Conservation (phyloP, 2,113 vertebrate genomes). For the Heloderma charlesbogerti region DNA sequence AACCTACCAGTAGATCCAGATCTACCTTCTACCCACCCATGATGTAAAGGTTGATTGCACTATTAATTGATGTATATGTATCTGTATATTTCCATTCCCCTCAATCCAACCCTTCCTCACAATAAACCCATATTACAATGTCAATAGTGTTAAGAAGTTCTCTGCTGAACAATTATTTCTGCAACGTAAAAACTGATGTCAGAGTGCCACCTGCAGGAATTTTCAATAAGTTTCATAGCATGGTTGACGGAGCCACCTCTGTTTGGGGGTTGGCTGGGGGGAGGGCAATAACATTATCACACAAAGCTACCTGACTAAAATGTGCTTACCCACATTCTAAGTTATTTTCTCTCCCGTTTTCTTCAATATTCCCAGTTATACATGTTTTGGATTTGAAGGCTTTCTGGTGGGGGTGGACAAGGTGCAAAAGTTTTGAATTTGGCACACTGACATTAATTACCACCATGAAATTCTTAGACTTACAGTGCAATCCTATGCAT, state of each 20-base stretch:
- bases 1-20: not conserved
- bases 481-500: not conserved
- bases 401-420: not conserved
- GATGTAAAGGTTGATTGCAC: not conserved
- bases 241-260: not conserved
- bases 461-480: not conserved
- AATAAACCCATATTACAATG: fast-evolving
- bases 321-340: not conserved
- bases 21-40: not conserved
- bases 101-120: fast-evolving
- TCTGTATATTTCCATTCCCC: not conserved
- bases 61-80: not conserved
- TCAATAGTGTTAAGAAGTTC: fast-evolving
- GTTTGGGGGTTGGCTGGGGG: too few species aligned
- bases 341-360: not conserved
- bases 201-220: constrained; percentile 38
- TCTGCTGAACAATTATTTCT: not conserved
- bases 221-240: not conserved
- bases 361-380: not conserved
- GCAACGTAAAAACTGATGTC: not conserved
- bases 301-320: not conserved
- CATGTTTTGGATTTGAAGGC: not conserved
- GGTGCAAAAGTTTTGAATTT: not conserved
- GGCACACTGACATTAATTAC: not conserved
- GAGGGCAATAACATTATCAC: too few species aligned